Conservation (phyloP, 2,888 invertebrate species). For the Apomyelois bistriatella region DNA sequence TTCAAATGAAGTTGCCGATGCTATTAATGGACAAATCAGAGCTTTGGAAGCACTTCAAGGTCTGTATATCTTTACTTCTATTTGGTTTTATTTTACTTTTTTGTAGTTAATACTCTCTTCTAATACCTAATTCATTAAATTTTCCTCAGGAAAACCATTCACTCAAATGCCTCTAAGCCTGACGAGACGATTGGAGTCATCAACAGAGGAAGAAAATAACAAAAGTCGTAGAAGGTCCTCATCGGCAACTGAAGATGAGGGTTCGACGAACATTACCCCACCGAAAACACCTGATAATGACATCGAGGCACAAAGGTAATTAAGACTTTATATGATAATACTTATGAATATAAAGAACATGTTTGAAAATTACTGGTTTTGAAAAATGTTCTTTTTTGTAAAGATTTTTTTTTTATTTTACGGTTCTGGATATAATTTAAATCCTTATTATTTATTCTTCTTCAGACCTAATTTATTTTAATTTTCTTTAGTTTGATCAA, state of each 20-base stretch:
- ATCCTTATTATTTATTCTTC: no score
- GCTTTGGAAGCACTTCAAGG: conserved; percentile 86
- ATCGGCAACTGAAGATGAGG: conserved; percentile 74
- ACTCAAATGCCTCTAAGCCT: conserved; percentile 66
- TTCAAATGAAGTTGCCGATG: conserved; percentile 84
- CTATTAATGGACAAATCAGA: conserved; percentile 83
- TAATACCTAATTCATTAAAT: no score
- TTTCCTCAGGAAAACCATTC: conserved; percentile 62
- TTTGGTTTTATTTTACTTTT: no score
- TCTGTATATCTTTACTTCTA: conserved; percentile 44
- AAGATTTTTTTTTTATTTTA: no score
- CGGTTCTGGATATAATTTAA: no score
- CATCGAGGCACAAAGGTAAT: conserved; percentile 70
- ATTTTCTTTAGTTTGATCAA: no score
- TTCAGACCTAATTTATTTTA: no score
- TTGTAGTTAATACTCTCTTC: no score
- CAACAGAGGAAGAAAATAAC: conserved; percentile 58
- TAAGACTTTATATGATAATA: conserved; percentile 11
- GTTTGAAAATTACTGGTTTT: no score
- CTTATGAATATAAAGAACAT: neutral
- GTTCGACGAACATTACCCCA: conserved; percentile 72
- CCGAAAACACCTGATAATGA: conserved; percentile 76
- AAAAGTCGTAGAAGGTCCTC: conserved; percentile 64
- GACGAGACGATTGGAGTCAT: conserved; percentile 68
- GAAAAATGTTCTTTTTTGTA: no score